Conservation (phyloP, 53 echinoderm and acorn worm species). For the Patiria pectinifera region DNA sequence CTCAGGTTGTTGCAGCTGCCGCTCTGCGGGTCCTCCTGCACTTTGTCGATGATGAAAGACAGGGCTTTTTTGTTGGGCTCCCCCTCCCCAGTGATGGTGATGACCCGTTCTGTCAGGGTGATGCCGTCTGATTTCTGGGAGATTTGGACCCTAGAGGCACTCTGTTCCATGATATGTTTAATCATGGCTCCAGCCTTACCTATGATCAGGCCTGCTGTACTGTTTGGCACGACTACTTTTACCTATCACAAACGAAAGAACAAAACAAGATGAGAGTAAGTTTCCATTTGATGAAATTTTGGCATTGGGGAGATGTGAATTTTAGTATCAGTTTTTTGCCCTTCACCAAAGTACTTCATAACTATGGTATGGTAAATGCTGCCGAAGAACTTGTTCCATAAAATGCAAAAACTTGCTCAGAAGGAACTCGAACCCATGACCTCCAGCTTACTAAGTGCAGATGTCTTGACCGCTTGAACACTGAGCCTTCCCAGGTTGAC, state of each 20-base stretch:
- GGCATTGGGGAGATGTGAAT: too few relatives aligned
- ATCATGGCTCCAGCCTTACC: slow-evolving; percentile 98
- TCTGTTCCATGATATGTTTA: slow-evolving; percentile 98
- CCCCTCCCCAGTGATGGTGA: slow-evolving; percentile 88
- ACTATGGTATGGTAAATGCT: too few relatives aligned
- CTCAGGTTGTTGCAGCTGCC: slow-evolving; percentile 99
- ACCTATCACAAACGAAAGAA: slow-evolving; percentile 71
- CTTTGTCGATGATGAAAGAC: slow-evolving; percentile 95
- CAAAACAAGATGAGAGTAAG: neutral
- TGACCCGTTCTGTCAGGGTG: slow-evolving; percentile 93
- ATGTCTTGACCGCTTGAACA: too few relatives aligned
- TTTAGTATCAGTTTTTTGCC: too few relatives aligned
- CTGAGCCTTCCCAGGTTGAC: too few relatives aligned
- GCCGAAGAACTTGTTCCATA: too few relatives aligned
- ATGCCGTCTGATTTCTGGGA: slow-evolving; percentile 99
- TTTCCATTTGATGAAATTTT: neutral
- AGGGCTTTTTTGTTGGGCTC: slow-evolving; percentile 90
- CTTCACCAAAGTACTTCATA: neutral
- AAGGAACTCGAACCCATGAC: too few relatives aligned
- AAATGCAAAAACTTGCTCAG: too few relatives aligned
- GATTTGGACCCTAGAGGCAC: slow-evolving; percentile 92
- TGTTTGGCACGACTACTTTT: slow-evolving; percentile 97
- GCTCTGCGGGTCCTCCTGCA: slow-evolving; percentile 99
- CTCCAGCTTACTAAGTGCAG: too few relatives aligned
- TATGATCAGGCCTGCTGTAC: slow-evolving; percentile 98